Conservation (phyloP, 92 coral and sea anemone genomes). For the Actinostola sp. region DNA sequence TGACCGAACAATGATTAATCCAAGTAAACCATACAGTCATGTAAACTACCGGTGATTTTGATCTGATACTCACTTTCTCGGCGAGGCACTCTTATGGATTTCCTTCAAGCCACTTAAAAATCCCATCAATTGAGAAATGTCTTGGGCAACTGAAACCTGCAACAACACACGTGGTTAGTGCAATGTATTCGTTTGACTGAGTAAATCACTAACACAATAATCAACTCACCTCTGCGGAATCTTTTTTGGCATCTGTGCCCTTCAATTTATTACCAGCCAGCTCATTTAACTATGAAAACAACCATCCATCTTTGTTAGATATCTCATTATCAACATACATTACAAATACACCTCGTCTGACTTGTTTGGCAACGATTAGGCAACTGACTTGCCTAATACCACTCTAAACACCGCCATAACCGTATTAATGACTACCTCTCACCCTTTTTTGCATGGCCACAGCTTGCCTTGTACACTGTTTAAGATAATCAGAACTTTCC, state of each 20-base stretch:
- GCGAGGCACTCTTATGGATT: conserved; percentile 31
- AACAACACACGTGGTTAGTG: conserved; percentile 5
- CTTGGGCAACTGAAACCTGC: conserved; percentile 39
- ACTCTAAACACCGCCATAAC: too few species aligned
- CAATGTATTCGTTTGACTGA: not conserved
- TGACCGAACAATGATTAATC: too few species aligned
- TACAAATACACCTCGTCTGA: not conserved
- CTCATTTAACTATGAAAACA: conserved; percentile 76
- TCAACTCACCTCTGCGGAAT: conserved; percentile 30
- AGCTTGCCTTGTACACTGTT: conserved; percentile 96
- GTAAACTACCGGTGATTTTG: too few species aligned
- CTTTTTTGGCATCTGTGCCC: conserved; percentile 38
- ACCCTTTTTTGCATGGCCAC: conserved; percentile 96
- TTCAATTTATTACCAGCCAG: conserved; percentile 65
- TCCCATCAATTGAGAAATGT: conserved; percentile 94
- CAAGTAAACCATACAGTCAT: too few species aligned
- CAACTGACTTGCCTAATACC: not conserved
- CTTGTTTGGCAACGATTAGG: not conserved
- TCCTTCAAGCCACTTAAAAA: conserved; percentile 79
- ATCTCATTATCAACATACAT: not conserved
- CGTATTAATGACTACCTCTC: not conserved
- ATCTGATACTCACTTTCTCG: conserved; percentile 56
- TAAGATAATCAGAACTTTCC: conserved; percentile 95
- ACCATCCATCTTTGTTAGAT: not conserved
- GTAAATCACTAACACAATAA: not conserved